Evolutionary conservation across 2,888 invertebrate genomes (phyloP), one percentile per base, ranked within the genome.

Genomic region (Plagiodera versicolora): DNA sequence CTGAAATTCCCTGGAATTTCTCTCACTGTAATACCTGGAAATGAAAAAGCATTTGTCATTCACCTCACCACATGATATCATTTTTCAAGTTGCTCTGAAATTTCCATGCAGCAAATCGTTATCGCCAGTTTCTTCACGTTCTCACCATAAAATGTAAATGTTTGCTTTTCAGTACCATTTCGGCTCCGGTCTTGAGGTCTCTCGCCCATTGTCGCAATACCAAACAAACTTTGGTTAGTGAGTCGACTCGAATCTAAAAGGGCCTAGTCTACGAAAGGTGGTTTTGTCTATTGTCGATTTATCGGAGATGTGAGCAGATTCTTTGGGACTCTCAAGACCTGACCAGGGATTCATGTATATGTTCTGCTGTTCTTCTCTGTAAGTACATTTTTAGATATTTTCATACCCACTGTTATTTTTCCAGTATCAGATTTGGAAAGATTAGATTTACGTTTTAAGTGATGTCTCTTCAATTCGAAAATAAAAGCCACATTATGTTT

Each of bases 331-430:
- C 9, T 32, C 32, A 11, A 11, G 2, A 10, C 32, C 32, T 6
- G 32, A 11, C 11, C 32, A 32, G 32, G n/a, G n/a, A n/a, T n/a
- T n/a, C n/a, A 9, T 2, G 2, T 61, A 49, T 49, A 61, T 61
- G 61, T 61, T 61, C 28, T 61, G 56, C 53, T 61, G 61, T 35
- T 60, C n/a, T n/a, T n/a, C n/a, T n/a, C n/a, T n/a, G n/a, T n/a
- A n/a, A n/a, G n/a, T n/a, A n/a, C n/a, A n/a, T n/a, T n/a, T n/a
- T n/a, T n/a, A n/a, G n/a, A n/a, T n/a, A n/a, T n/a, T n/a, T n/a
- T n/a, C n/a, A n/a, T n/a, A n/a, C n/a, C n/a, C n/a, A n/a, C n/a
- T n/a, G n/a, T n/a, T n/a, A n/a, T n/a, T n/a, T n/a, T n/a, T n/a
- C n/a, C n/a, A n/a, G n/a, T n/a, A n/a, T n/a, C n/a, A n/a, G n/a